Evolutionary conservation across 2,888 invertebrate species (phyloP), one percentile per base, ranked within the genome.

Genomic region (Escarpia spicata): DNA sequence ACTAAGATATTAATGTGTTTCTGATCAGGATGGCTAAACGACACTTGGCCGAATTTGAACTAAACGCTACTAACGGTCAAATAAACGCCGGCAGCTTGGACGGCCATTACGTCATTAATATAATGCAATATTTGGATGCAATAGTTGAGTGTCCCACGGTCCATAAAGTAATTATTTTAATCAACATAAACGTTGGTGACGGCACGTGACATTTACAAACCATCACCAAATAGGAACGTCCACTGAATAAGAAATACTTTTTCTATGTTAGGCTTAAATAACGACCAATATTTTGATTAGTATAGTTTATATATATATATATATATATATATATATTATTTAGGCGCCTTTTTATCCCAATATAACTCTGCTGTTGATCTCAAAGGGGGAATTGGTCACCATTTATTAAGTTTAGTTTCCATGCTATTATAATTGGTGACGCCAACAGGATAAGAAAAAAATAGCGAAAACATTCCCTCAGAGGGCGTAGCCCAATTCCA

Each of bases 111-210:
- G n/a, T 75, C 19, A 75, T 75, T 75, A 75, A 75, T 75, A 26
- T 75, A 75, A 75, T 75, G 75, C 75, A 75, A 19, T 75, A 75
- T 75, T 75, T 15, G 75, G 75, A 75, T 3, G 75, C 19, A 9
- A 52, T 75, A 75, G 26, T 75, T 26, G 75, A 75, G 19, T 15
- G 75, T 75, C 75, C 19, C 75, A 75, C 75, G 75, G 75, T 75
- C 75, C 75, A 26, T 75, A 75, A 75, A 75, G 75, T 75, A 75
- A 75, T 75, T 75, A 75, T 75, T 75, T 75, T n/a, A 75, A 75
- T 15, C 75, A 75, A 75, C 75, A 75, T 75, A 75, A 75, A 75
- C 75, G 26, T 75, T 75, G 19, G 75, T 75, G 19, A 75, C 52
- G 52, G 75, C 75, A 75, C 3, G 75, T 6, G 75, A n/a, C n/a